These are phyloP conservation scores for Dascyllus trimaculatus DNA, from an alignment of 2,113 vertebrate genomes.

Conservation along the genomic window DNA sequence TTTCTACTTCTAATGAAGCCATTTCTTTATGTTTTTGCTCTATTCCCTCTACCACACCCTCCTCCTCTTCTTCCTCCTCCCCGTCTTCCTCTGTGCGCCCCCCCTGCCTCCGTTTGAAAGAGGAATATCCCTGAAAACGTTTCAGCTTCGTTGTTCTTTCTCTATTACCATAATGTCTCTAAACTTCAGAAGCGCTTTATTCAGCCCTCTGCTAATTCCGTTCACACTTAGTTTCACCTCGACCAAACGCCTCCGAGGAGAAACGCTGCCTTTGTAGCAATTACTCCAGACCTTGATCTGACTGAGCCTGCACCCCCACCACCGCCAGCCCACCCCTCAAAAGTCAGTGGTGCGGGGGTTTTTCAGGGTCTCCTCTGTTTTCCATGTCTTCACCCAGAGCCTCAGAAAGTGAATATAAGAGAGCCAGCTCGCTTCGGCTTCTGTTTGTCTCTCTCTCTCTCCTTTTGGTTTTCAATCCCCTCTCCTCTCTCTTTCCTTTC, in stretches of 20 bases:
- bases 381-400: slow-evolving; percentile 17
- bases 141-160: slow-evolving; percentile 31
- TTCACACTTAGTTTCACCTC: slow-evolving; percentile 77
- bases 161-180: slow-evolving; percentile 62
- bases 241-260: slow-evolving; percentile 53
- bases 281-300: slow-evolving; percentile 70
- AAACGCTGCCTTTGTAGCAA: slow-evolving; percentile 63
- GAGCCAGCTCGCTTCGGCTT: slow-evolving; percentile 9
- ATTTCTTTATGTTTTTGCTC: slow-evolving; percentile 73
- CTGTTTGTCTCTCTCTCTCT: slow-evolving; percentile 34
- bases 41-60: slow-evolving; percentile 16
- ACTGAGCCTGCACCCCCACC: slow-evolving; percentile 28
- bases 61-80: background rate
- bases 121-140: slow-evolving; percentile 44
- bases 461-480: slow-evolving; percentile 14
- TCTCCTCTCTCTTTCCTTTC: slow-evolving; percentile 7
- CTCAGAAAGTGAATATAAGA: slow-evolving; percentile 4
- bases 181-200: slow-evolving; percentile 68
- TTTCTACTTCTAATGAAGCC: slow-evolving; percentile 80
- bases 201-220: slow-evolving; percentile 67
- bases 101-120: slow-evolving; percentile 32
- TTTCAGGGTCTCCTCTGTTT: slow-evolving; percentile 24
- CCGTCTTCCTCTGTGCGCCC: background rate
- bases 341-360: slow-evolving; percentile 25
- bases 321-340: slow-evolving; percentile 9